A percentile compares a stretch with the other conserved stretches of the same genome.
phyloP scores from a whole-genome alignment of 2,888 invertebrate genomes.

The Sinelater perroti region DNA sequence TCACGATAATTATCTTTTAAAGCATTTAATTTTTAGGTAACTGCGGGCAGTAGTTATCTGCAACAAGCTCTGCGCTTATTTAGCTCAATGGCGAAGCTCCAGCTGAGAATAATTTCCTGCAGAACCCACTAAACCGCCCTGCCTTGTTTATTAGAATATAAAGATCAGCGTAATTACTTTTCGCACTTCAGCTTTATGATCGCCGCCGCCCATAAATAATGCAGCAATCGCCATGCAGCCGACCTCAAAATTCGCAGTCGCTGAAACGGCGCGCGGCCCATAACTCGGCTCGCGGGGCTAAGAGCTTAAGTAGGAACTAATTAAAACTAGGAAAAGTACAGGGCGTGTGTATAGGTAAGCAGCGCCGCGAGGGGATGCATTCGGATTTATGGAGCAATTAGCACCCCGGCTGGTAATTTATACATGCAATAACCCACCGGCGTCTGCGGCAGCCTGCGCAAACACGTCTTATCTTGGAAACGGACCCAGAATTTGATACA shows the following conservation, averaged over 20 bases:
- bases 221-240: conserved; percentile 24
- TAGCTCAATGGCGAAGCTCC: conserved; percentile 4
- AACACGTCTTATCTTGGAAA: conserved; percentile 34
- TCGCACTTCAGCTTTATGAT: conserved; percentile 32
- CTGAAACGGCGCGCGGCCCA: conserved; percentile 28
- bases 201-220: conserved; percentile 30
- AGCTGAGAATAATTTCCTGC: conserved; percentile 6
- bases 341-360: conserved; percentile 32
- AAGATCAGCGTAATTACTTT: conserved; percentile 31
- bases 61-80: conserved; percentile 1
- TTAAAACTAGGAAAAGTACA: conserved; percentile 51
- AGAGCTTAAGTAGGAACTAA: conserved; percentile 41
- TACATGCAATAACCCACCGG: conserved; percentile 50
- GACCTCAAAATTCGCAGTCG: conserved; percentile 34
- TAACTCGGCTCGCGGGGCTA: conserved; percentile 32
- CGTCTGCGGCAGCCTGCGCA: conserved; percentile 37
- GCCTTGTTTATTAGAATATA: conserved; percentile 24
- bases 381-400: conserved; percentile 54
- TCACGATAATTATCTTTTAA: too few species aligned
- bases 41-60: too few species aligned
- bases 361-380: conserved; percentile 41
- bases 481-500: conserved; percentile 33
- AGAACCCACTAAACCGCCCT: conserved; percentile 7
- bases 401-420: conserved; percentile 53
- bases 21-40: too few species aligned